These are phyloP conservation scores for Charadrius vociferus DNA, from an alignment of 2,113 vertebrate species.

Conservation along the genomic window DNA sequence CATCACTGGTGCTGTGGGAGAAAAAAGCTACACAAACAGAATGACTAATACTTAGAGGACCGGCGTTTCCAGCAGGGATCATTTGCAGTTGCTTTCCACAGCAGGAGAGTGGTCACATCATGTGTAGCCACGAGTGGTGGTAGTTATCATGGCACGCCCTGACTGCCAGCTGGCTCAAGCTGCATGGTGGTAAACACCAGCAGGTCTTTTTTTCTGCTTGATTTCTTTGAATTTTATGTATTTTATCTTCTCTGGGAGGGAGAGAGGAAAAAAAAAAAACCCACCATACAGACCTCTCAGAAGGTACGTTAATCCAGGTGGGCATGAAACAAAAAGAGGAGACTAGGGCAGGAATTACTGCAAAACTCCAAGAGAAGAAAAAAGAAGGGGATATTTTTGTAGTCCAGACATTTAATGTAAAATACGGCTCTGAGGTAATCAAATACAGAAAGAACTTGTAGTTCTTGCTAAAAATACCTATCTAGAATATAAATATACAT, in stretches of 20 bases:
- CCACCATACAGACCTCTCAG: background rate
- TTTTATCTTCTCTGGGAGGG: background rate
- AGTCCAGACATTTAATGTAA: background rate
- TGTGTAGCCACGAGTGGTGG: background rate
- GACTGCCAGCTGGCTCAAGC: background rate
- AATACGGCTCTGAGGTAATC: constrained; percentile 22
- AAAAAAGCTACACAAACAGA: background rate
- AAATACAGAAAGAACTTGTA: constrained; percentile 27
- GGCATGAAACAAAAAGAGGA: background rate
- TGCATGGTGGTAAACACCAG: background rate
- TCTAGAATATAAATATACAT: constrained; percentile 49
- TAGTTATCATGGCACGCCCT: background rate
- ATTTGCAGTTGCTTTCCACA: background rate
- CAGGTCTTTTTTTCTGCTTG: background rate
- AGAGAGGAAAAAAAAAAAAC: rapidly evolving
- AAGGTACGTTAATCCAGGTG: background rate
- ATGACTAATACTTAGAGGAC: background rate
- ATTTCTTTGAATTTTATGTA: background rate
- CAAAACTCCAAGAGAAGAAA: background rate
- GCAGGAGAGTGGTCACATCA: background rate
- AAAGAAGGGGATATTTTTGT: background rate
- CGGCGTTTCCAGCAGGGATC: background rate
- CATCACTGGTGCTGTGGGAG: background rate
- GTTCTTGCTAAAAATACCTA: constrained; percentile 62
- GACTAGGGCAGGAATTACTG: background rate